Evolutionary conservation across 2,113 vertebrate species (phyloP).

Genomic region (Numenius arquata): DNA sequence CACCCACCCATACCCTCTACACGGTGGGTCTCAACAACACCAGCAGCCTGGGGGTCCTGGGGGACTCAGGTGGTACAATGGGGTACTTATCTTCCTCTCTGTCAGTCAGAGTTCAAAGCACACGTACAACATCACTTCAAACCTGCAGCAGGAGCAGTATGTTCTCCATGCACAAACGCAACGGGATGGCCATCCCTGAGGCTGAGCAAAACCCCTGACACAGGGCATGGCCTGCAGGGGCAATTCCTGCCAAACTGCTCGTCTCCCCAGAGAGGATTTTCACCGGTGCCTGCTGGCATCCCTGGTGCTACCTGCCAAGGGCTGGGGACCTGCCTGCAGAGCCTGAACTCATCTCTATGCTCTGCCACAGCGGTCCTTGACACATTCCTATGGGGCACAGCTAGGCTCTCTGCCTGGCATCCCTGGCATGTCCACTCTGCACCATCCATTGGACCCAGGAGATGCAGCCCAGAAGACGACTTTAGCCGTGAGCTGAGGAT

Average conservation of each 20-base stretch:
- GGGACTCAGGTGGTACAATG: rapidly evolving
- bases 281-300: background rate
- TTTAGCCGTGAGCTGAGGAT: background rate
- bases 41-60: background rate
- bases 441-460: background rate
- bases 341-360: background rate
- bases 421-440: background rate
- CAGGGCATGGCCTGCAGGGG: background rate
- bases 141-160: background rate
- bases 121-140: background rate
- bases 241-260: background rate
- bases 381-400: background rate
- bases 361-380: background rate
- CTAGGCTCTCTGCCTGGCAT: background rate
- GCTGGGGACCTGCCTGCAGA: background rate
- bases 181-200: background rate
- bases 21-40: background rate
- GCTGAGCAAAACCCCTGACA: background rate
- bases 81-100: background rate
- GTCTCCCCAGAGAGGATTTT: background rate
- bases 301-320: background rate
- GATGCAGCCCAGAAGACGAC: background rate
- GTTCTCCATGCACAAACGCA: background rate
- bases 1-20: background rate
- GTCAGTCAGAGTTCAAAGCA: background rate